These are phyloP conservation scores for Aptenodytes forsteri DNA, from an alignment of 2,113 vertebrate genomes.

Conservation along the genomic window DNA sequence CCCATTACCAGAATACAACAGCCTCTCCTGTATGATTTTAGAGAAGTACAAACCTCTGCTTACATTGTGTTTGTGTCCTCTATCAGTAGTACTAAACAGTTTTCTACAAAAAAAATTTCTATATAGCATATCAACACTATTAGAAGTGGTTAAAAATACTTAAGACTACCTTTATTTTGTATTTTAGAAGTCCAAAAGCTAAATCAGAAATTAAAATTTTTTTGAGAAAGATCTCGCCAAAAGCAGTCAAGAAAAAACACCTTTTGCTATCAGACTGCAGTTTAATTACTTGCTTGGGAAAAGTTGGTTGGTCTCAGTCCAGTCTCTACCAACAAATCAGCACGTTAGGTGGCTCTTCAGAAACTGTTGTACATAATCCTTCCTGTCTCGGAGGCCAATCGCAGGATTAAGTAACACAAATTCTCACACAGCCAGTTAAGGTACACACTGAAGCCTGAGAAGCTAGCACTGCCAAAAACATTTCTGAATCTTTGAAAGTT, in stretches of 20 bases:
- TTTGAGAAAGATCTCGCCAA: neutral
- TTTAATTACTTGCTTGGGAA: neutral
- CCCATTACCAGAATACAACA: neutral
- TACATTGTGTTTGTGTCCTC: neutral
- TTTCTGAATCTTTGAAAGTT: neutral
- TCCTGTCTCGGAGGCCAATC: neutral
- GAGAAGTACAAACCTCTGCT: neutral
- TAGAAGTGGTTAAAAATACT: neutral
- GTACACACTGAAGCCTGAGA: neutral
- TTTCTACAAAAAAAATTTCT: neutral
- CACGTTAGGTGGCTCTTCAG: neutral
- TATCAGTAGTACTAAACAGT: neutral
- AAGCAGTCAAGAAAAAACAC: neutral
- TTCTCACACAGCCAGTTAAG: neutral
- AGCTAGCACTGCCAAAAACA: neutral
- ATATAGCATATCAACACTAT: neutral
- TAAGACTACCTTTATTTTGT: neutral
- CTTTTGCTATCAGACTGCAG: neutral
- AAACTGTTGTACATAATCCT: neutral
- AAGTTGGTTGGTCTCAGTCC: neutral
- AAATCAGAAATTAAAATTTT: neutral
- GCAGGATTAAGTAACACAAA: neutral
- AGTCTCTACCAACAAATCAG: neutral
- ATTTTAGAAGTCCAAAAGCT: neutral
- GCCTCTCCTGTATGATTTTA: neutral